These are phyloP conservation scores for Phytoseiulus persimilis DNA, from an alignment of 2,888 invertebrate genomes.

Conservation along the genomic window DNA sequence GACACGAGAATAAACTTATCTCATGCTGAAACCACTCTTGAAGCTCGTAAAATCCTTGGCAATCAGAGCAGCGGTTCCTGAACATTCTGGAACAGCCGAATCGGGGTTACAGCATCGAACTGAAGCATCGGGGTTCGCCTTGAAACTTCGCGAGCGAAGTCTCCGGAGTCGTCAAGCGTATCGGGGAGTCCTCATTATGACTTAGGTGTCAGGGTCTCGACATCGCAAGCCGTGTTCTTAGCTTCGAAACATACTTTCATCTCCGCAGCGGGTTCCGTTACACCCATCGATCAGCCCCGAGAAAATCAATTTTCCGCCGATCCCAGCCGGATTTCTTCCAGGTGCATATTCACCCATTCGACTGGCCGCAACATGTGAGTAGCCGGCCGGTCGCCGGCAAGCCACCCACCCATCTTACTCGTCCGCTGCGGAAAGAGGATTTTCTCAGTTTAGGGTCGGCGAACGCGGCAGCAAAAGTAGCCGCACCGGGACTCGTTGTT, in stretches of 20 bases:
- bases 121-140: not conserved
- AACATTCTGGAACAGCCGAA: not conserved
- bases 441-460: constrained; percentile 5
- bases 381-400: not conserved
- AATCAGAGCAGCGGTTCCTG: not conserved
- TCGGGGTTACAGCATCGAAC: not conserved
- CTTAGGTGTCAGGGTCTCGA: too few relatives aligned
- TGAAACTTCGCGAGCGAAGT: too few relatives aligned
- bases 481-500: not conserved
- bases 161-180: too few relatives aligned
- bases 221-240: not conserved
- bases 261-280: not conserved
- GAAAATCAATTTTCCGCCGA: not conserved
- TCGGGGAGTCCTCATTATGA: too few relatives aligned
- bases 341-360: not conserved
- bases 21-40: not conserved
- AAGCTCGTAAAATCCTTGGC: not conserved
- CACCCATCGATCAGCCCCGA: not conserved
- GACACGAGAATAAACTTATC: not conserved
- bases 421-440: not conserved
- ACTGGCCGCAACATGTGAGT: not conserved
- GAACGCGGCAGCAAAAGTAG: not conserved
- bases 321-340: not conserved
- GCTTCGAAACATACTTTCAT: not conserved
- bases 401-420: not conserved